Evolutionary conservation across 2,113 vertebrate species (phyloP), one percentile per base, ranked within the genome.

Genomic region (Tautogolabrus adspersus): DNA sequence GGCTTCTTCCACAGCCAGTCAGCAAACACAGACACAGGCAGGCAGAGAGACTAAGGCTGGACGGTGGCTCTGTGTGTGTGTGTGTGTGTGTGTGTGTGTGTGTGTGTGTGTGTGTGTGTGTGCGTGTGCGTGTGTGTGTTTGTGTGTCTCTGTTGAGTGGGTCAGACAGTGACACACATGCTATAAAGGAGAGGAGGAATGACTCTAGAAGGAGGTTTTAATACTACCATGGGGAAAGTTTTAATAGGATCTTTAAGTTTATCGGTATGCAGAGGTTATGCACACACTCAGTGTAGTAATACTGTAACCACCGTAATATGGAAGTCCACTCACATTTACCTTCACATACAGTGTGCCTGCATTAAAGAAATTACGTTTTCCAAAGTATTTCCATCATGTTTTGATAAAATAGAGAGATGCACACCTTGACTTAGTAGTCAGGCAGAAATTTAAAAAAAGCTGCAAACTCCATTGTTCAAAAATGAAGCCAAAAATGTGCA

Each of bases 1-100:
- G 96, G 95, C 95, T 96, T 95, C 95, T 94, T 95, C 92, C 94
- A 95, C 94, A 94, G 95, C 94, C 95, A 96, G 96, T 95, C 94
- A 82, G 95, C 95, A 96, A 95, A 96, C 95, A 95, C 93, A 93
- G 79, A 92, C 93, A 91, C 94, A 93, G 93, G 94, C 94, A 95
- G 94, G 95, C 93, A 94, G 93, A 92, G 93, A 94, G 93, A 90
- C 93, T 84, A 79, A 22, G 30, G 62, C 55, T 78, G 51, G 19
- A 68, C 26, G 6, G 13, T 65, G 66, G 54, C 46, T 51, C 11
- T 49, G 46, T 76, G 42, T 79, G 63, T 56, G 47, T 26, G 26
- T 26, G 26, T 26, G 26, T 26, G 26, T 46, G 52, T 49, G n/a
- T n/a, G n/a, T n/a, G n/a, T n/a, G n/a, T n/a, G 44, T 78, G 23